Base-by-base conservation (phyloP, 2,797 vertebrate genomes). In the Enoplosus armatus region DNA sequence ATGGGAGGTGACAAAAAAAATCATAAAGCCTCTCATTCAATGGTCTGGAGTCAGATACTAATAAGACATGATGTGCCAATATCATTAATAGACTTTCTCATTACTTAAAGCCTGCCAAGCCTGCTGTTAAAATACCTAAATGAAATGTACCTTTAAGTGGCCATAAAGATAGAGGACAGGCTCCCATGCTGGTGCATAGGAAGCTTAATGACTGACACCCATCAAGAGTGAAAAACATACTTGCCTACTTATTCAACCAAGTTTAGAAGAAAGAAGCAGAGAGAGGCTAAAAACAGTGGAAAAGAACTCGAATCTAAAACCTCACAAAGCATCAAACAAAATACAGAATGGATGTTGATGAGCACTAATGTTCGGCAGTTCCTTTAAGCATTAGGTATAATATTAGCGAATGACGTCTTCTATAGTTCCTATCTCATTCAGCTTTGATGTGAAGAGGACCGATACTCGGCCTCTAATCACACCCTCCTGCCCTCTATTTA, bases 1-100 rank as follows among this genome's bases (percentile, higher is more conserved):
- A 85, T 67, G 26, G 47, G 27, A 75, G 37, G 62, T 27, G 33
- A 79, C 16, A 51, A 66, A 60, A 26, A 56, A 61, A 63, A 8
- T 18, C 15, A 56, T 56, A 45, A 66, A 77, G 20, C 12, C 33
- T 59, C 31, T 29, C 12, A 61, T 68, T 75, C 27, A 59, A 4
- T 29, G 16, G 22, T 60, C 31, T 72, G 47, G 51, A 68, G 63
- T 80, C 29, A 60, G 29, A 84, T 60, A 10, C 11, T 60, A 68
- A 64, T 58, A 45, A 31, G 15, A 68, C 3, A 47, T 20, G 5
- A 77, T 35, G 43, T 70, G 79, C 47, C 77, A 75, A 45, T 55
- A 74, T 71, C 69, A 26, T 74, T 55, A 69, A 82, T 47, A 33
- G 4, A 55, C 22, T 35, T 62, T 59, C 2, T n/a, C 24, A 75